Percentiles rank a stretch among this genome's conserved stretches.
Conservation (phyloP, 2,888 invertebrate genomes). For the Campoplex nolae region DNA sequence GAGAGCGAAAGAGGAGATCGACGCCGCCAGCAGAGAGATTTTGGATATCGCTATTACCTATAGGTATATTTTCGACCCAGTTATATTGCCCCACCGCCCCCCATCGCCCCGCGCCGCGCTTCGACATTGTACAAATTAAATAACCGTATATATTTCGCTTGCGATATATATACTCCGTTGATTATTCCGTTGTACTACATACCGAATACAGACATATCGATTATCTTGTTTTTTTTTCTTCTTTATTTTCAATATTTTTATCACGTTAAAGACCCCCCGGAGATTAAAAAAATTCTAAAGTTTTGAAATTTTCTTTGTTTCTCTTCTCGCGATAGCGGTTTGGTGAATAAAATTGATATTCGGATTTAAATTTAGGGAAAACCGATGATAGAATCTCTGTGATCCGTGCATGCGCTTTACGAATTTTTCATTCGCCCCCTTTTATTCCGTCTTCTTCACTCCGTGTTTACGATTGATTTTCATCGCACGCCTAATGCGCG, state of each 20-base stretch:
- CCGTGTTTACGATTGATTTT: background rate
- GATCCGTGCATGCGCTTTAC: too few relatives aligned
- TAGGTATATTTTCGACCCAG: background rate
- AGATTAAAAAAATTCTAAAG: too few relatives aligned
- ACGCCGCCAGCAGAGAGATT: conserved; percentile 53
- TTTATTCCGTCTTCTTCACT: too few relatives aligned
- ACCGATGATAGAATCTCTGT: too few relatives aligned
- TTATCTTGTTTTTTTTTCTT: background rate
- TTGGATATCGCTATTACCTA: conserved; percentile 37
- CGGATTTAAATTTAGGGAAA: too few relatives aligned
- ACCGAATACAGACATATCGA: background rate
- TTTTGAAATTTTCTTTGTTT: too few relatives aligned
- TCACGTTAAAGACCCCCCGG: background rate
- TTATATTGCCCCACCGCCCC: background rate
- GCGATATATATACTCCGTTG: conserved; percentile 1
- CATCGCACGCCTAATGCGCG: background rate
- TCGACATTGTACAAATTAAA: conserved; percentile 35
- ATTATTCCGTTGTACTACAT: background rate
- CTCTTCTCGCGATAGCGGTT: too few relatives aligned
- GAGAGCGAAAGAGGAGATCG: conserved; percentile 38
- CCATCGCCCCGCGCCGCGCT: background rate
- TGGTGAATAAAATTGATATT: too few relatives aligned
- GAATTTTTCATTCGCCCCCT: too few relatives aligned
- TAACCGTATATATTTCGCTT: conserved; percentile 15
- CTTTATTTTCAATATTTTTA: background rate